Base-by-base conservation (phyloP, 2,113 vertebrate species). In the Sinocyclocheilus grahami region DNA sequence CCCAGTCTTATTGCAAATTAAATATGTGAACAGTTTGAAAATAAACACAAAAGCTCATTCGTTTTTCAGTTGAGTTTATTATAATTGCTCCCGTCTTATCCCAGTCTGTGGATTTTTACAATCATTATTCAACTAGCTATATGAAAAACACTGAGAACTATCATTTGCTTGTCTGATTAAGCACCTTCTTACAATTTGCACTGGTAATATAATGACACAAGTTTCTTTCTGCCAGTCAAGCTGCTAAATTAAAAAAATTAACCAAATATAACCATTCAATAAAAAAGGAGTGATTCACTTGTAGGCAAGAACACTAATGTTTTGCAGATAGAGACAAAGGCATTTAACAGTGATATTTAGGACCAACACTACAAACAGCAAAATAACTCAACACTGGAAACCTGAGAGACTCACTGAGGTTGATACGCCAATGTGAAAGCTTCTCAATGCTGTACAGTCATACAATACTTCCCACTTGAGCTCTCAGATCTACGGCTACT, bases 331-430 rank as follows among this genome's bases (percentile, higher is more conserved):
- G 20, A 81, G 13, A 46, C 11, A 33, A 8, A 79, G 18, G 11
- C 6, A 62, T 39, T 71, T 71, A 20, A 55, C 13, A 76, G n/a
- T 39, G 74, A 67, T 67, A 65, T 71, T 74, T 20, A 82, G 69
- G 39, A 24, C 55, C 14, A 63, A 74, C n/a, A 63, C 67, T 48
- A 48, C 39, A 13, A 30, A 27, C 18, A 37, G 72, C 65, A 88
- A 72, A 88, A 53, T 42, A 88, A 58, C 60, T 65, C 46, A 83
- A 88, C 76, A 86, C 48, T 53, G 51, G 77, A 83, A 79, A 88
- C 85, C 87, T 88, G 87, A 88, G 84, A 88, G 78, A 88, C 69
- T 76, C 37, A 20, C 60, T 39, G 82, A 62, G 76, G 58, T 76
- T 79, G 63, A 79, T 39, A 65, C 71, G 80, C 65, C 58, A 80